Conservation (phyloP, 2,797 vertebrate species). For the Oreochromis mossambicus region DNA sequence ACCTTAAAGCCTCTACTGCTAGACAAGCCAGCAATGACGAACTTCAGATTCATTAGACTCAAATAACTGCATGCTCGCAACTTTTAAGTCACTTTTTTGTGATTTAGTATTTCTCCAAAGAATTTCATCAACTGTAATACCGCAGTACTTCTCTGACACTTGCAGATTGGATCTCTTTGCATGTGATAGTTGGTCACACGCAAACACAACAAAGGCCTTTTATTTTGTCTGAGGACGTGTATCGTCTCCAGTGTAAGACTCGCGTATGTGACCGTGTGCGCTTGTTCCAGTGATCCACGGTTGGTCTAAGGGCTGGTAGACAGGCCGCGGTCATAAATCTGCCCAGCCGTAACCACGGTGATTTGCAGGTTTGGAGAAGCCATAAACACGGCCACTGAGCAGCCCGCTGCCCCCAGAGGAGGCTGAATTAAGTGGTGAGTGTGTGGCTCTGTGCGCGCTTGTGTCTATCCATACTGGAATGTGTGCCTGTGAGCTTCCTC, state of each 20-base stretch:
- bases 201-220: conserved; percentile 1
- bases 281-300: conserved; percentile 44
- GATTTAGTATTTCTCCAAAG: neutral
- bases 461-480: neutral
- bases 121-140: neutral
- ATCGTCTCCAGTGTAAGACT: conserved; percentile 1
- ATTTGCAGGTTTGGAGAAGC: conserved; percentile 75
- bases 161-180: neutral
- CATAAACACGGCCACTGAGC: conserved; percentile 69
- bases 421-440: conserved; percentile 66
- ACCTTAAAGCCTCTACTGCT: neutral
- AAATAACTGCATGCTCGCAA: neutral
- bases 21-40: neutral
- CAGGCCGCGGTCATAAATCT: conserved; percentile 64
- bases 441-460: conserved; percentile 20
- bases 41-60: neutral
- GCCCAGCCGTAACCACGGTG: conserved; percentile 58
- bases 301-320: conserved; percentile 58
- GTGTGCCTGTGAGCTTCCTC: conserved; percentile 39
- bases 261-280: neutral
- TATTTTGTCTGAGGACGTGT: neutral
- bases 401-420: conserved; percentile 48
- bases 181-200: neutral
- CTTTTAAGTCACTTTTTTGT: neutral
- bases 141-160: neutral